Conservation (phyloP, 1,140 invertebrate genomes). For the Aphaenogaster rudis region DNA sequence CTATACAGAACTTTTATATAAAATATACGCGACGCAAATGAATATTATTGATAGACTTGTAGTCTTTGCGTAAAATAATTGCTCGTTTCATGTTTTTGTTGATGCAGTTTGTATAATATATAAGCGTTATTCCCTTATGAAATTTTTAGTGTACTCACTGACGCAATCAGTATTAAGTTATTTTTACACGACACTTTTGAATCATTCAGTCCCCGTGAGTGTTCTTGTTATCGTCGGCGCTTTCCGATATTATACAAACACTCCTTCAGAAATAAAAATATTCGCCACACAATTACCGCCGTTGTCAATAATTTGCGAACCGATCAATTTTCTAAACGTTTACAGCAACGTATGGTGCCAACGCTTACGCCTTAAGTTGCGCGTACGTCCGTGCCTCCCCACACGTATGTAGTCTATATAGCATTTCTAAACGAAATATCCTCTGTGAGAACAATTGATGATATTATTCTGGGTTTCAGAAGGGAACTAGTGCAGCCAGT, state of each 20-base stretch:
- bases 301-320: slow-evolving; percentile 3
- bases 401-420: neutral
- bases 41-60: neutral
- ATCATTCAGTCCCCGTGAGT: neutral
- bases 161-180: slow-evolving; percentile 38
- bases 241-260: neutral
- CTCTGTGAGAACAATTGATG: neutral
- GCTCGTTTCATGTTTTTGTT: slow-evolving; percentile 14
- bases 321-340: neutral
- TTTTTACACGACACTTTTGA: slow-evolving; percentile 4
- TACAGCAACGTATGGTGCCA: neutral
- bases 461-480: neutral
- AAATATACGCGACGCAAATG: neutral
- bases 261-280: neutral
- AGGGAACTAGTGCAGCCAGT: too few relatives aligned
- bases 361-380: neutral
- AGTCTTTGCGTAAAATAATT: neutral
- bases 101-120: neutral
- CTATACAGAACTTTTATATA: slow-evolving; percentile 13
- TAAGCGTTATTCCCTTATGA: neutral
- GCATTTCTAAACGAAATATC: neutral
- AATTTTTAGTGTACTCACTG: neutral
- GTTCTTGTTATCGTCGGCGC: neutral
- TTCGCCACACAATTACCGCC: neutral
- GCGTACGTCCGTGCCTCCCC: neutral